Conservation (phyloP, 2,113 vertebrate species). For the Ochotona curzoniae region DNA sequence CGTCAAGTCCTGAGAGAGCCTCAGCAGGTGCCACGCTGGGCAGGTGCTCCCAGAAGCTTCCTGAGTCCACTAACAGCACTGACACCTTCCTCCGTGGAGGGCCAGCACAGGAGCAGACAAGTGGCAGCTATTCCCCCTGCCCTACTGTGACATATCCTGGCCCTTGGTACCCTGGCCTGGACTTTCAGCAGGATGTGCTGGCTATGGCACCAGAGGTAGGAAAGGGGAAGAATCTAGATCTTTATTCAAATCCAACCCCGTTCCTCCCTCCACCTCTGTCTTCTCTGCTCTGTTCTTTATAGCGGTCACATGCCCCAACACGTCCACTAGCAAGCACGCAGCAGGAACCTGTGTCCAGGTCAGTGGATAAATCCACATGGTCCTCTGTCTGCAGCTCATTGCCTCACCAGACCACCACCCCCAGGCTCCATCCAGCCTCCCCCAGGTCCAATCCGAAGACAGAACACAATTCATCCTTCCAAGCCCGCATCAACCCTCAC, state of each 20-base stretch:
- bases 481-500: background rate
- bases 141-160: background rate
- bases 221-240: background rate
- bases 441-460: background rate
- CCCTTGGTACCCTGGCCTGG: background rate
- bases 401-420: background rate
- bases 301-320: background rate
- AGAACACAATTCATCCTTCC: background rate
- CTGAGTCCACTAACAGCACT: fast-evolving
- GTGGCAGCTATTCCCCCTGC: no score
- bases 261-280: background rate
- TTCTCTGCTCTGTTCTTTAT: background rate
- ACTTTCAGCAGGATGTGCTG: background rate
- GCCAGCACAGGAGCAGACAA: background rate
- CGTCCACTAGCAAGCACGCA: background rate
- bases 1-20: background rate
- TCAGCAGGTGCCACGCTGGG: background rate
- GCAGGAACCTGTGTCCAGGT: background rate
- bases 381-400: background rate
- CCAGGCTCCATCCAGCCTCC: background rate
- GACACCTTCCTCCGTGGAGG: no score
- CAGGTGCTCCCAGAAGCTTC: background rate
- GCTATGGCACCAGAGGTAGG: no score
- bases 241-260: background rate
- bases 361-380: background rate